Evolutionary conservation across 2,797 vertebrate species (phyloP), one percentile per base, ranked within the genome.

Genomic region (Danionella dracula): DNA sequence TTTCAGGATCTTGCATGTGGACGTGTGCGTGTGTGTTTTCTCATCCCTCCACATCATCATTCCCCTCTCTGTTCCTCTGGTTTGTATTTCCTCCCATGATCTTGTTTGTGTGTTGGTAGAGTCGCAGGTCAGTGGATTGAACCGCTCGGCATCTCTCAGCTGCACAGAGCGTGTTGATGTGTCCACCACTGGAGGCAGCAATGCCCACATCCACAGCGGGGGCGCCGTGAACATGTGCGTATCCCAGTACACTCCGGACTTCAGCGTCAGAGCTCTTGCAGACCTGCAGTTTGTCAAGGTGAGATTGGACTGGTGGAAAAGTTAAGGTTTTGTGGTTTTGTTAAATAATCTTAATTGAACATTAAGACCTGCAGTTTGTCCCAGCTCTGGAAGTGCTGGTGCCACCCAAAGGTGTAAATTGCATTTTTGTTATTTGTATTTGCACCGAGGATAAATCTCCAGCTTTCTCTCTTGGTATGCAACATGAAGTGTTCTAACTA

Each of bases 231-330:
- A 83, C 0, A 11, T 81, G 0, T 11, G 81, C 1, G 74, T 84
- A 13, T 50, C 81, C 2, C 93, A 92, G 82, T 97, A 99, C 66
- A 42, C 89, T 15, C 93, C 94, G 0, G 96, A 99, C 79, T 99
- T 97, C 91, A 94, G 91, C 1, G 94, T 99, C 0, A 91, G 95
- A 0, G 94, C 95, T 0, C 90, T 99, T 57, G 82, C 75, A 0
- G 93, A 98, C 83, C 87, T 98, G 15, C 96, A 98, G 88, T 96
- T 87, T 19, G 88, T 95, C 63, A 99, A 96, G 95, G 96, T 97
- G 80, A 20, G 61, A 50, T n/a, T 6, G 23, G 23, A 27, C n/a
- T n/a, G n/a, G n/a, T n/a, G n/a, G n/a, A n/a, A n/a, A n/a, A n/a
- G n/a, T n/a, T n/a, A n/a, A n/a, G n/a, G n/a, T n/a, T n/a, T n/a